Base-by-base conservation (phyloP, 53 echinoderm and acorn worm genomes). In the Holothuria scabra region DNA sequence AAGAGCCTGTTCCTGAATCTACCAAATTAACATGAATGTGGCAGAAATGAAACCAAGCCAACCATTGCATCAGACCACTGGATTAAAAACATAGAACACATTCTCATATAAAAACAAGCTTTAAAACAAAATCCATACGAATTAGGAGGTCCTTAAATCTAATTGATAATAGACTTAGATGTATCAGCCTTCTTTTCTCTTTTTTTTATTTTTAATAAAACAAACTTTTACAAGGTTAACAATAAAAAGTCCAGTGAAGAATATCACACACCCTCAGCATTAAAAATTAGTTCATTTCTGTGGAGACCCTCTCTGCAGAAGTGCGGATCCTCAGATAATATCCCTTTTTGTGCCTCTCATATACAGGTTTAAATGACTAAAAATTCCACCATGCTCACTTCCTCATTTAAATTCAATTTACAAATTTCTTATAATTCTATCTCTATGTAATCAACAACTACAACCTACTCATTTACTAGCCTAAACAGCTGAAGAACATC, bases 201-300 rank as follows among this genome's bases (percentile, higher is more conserved):
- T 52, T 68, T 68, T 33, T 68, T n/a, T n/a, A n/a, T 41, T 69
- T n/a, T 14, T 35, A 69, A 69, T 69, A 69, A 69, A 69, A 69
- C 35, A 34, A 69, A 69, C 34, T 69, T 35, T 69, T 69, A 69
- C 69, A 69, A 69, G 31, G 38, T 69, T 34, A 18, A 69, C 69
- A 34, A 69, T 69, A 69, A 69, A 69, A 69, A 35, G 34, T 30
- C 69, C 69, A 33, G 69, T 4, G 35, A 22, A 22, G 67, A 20
- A 29, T 31, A 67, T 31, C 31, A 21, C 69, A 69, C 34, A 34
- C 25, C 34, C 69, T 69, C 69, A 19, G 32, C 16, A 34, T 69
- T 30, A 38, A 69, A 30, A 69, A 69, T n/a, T 69, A 38, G 69
- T 69, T 30, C 41, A 69, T n/a, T 41, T 41, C 20, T 34, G 22